phyloP scores from a whole-genome alignment of 2,113 vertebrate species.

The Tonatia bakeri region DNA sequence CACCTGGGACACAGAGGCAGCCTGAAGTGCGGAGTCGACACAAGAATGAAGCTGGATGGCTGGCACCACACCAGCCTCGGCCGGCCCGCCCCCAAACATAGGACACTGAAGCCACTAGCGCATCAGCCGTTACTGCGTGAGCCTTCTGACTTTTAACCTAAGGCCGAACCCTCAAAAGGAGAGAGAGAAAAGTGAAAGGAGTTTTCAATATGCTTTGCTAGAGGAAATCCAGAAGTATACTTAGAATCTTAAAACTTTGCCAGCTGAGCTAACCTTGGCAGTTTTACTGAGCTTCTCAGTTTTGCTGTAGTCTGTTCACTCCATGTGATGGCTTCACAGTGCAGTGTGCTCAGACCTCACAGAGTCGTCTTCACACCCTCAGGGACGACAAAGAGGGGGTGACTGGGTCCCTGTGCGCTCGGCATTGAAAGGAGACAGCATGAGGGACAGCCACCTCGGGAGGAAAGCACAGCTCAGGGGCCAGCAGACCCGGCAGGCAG shows the following conservation, averaged over 20 bases:
- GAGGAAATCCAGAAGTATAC: background rate
- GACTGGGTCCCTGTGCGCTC: background rate
- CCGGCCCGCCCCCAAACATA: background rate
- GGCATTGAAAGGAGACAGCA: background rate
- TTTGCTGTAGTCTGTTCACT: background rate
- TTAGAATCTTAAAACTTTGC: background rate
- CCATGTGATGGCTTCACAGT: background rate
- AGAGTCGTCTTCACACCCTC: background rate
- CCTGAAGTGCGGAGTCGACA: fast-evolving
- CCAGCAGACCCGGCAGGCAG: background rate
- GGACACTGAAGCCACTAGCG: background rate
- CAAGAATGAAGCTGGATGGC: background rate
- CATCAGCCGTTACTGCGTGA: background rate
- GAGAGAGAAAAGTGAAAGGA: background rate
- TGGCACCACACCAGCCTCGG: background rate
- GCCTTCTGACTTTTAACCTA: background rate
- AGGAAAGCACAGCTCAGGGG: background rate
- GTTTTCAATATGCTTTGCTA: background rate
- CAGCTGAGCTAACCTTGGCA: background rate
- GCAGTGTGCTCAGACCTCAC: background rate
- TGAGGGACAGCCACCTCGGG: fast-evolving
- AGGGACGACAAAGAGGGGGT: background rate
- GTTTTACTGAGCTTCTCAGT: background rate
- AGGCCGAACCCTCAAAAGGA: background rate
- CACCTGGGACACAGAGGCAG: background rate